Conservation (phyloP, 2,888 invertebrate genomes). For the Antheraea yamamai region DNA sequence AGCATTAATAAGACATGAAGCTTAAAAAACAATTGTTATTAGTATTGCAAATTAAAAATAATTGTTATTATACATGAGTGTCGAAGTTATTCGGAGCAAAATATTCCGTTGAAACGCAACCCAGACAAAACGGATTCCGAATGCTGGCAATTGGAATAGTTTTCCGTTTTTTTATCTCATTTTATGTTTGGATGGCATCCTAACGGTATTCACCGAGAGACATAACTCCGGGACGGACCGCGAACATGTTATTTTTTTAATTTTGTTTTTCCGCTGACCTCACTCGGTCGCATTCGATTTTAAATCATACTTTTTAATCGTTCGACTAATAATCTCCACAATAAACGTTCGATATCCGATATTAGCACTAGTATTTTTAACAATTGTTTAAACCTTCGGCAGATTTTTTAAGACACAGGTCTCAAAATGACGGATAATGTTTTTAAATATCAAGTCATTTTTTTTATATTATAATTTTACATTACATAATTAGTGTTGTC, state of each 20-base stretch:
- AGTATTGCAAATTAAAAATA: too few species aligned
- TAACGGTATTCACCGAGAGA: slow-evolving; percentile 76
- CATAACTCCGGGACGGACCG: slow-evolving; percentile 73
- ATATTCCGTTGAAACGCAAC: slow-evolving; percentile 47
- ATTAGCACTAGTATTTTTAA: not conserved
- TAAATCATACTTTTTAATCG: slow-evolving; percentile 47
- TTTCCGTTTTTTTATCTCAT: slow-evolving; percentile 61
- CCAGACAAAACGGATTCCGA: slow-evolving; percentile 79
- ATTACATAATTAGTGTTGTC: too few species aligned
- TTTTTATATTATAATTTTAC: too few species aligned
- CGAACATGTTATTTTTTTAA: slow-evolving; percentile 65
- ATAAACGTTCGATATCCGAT: slow-evolving; percentile 1
- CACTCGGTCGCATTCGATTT: slow-evolving; percentile 62
- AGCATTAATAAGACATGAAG: too few species aligned
- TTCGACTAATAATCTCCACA: slow-evolving; percentile 8
- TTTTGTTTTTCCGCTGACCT: slow-evolving; percentile 68
- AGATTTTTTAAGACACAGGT: too few species aligned
- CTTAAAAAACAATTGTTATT: too few species aligned
- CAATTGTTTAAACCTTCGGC: not conserved
- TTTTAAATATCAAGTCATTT: too few species aligned
- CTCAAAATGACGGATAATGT: too few species aligned
- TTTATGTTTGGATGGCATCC: slow-evolving; percentile 73
- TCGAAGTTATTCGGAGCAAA: slow-evolving; percentile 25
- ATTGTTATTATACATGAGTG: not conserved
- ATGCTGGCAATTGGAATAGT: slow-evolving; percentile 81